Percentiles rank a stretch among this genome's conserved stretches.
These are phyloP conservation scores for Tetragonisca angustula DNA, from an alignment of 2,888 invertebrate genomes.

Conservation along the genomic window DNA sequence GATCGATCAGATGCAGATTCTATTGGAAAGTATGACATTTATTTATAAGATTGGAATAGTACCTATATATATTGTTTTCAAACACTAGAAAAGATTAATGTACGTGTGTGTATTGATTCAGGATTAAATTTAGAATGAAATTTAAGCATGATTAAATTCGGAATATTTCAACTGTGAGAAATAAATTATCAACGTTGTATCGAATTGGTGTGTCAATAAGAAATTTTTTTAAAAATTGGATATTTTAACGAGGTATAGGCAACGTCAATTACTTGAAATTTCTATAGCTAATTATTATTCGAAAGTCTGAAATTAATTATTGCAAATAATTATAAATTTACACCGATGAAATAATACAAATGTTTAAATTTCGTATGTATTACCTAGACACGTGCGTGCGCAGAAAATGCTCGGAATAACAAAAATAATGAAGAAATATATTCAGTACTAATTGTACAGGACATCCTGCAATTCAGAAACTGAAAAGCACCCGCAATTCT, in stretches of 20 bases:
- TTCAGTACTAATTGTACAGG: neutral
- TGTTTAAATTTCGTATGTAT: neutral
- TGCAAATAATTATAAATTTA: neutral
- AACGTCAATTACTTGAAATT: neutral
- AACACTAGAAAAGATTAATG: neutral
- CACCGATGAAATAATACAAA: neutral
- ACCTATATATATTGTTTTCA: neutral
- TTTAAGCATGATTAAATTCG: neutral
- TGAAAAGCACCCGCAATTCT: neutral
- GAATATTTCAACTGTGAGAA: neutral
- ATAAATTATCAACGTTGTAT: neutral
- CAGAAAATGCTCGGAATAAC: neutral
- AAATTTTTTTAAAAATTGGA: neutral
- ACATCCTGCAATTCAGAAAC: neutral
- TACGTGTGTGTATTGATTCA: constrained; percentile 5
- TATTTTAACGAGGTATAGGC: neutral
- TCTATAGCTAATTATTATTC: neutral
- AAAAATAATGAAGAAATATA: neutral
- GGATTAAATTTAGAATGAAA: constrained; percentile 22
- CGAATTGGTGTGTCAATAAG: too few relatives aligned
- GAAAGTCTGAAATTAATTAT: neutral
- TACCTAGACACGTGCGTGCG: neutral
- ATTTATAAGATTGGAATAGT: neutral
- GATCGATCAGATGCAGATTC: neutral
- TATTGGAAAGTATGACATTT: neutral